These are phyloP conservation scores for Myanophis thanlyinensis DNA, from an alignment of 2,113 vertebrate genomes.

Conservation along the genomic window DNA sequence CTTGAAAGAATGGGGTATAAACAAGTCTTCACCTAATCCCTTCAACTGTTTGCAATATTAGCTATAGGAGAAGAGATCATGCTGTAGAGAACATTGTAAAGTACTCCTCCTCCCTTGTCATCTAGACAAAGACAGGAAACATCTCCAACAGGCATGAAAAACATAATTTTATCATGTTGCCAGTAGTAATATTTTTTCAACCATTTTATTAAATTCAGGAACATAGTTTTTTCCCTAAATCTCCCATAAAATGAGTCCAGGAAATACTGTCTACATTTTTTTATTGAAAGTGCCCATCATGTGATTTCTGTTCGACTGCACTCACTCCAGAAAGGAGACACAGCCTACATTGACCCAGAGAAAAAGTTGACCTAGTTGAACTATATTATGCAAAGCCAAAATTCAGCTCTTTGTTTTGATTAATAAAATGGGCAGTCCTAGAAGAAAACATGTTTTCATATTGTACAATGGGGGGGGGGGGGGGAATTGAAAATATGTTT, in stretches of 20 bases:
- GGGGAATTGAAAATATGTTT: not conserved
- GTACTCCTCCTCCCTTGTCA: not conserved
- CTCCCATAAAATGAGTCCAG: not conserved
- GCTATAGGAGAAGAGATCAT: not conserved
- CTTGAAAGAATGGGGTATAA: not conserved
- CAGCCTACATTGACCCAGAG: not conserved
- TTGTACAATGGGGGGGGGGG: not conserved
- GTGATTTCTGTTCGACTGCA: not conserved
- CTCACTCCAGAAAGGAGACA: not conserved
- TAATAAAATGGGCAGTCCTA: not conserved
- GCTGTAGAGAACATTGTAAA: not conserved
- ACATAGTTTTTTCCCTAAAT: not conserved
- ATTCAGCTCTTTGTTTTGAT: not conserved
- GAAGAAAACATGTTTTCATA: not conserved
- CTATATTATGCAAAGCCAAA: not conserved
- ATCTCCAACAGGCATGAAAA: not conserved
- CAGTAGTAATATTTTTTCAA: not conserved
- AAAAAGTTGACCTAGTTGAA: not conserved
- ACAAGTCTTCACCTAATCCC: not conserved
- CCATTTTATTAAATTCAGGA: not conserved
- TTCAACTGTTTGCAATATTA: not conserved
- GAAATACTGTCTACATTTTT: not conserved
- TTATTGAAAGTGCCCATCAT: not conserved
- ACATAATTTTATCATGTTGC: not conserved
- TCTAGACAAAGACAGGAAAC: not conserved